Evolutionary conservation across 2,888 invertebrate genomes (phyloP).

Genomic region (Periphyllus acericola): DNA sequence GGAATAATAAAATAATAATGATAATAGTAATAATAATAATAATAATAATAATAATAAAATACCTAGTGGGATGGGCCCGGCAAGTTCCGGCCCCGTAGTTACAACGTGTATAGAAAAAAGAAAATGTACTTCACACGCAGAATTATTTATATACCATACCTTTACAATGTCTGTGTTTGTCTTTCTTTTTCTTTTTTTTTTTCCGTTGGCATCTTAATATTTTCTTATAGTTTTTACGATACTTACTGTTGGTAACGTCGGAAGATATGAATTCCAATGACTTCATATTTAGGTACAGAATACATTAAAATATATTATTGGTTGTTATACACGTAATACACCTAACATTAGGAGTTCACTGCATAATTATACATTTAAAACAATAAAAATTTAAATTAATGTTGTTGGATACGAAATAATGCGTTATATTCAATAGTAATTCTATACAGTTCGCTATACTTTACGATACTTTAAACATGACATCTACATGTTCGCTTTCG

Average conservation of each 20-base stretch:
- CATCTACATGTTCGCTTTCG: conserved; percentile 19
- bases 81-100: conserved; percentile 51
- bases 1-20: conserved; percentile 54
- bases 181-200: conserved; percentile 10
- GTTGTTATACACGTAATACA: conserved; percentile 6
- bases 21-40: conserved; percentile 39
- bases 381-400: conserved; percentile 50
- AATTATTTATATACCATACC: conserved; percentile 15
- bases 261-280: conserved; percentile 37
- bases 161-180: conserved; percentile 19
- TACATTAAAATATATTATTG: conserved; percentile 57
- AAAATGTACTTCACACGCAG: conserved; percentile 22
- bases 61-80: conserved; percentile 48
- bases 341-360: conserved; percentile 35
- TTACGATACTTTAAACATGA: conserved; percentile 24
- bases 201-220: neutral
- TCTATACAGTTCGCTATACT: neutral
- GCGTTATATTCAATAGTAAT: conserved; percentile 20
- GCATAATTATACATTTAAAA: conserved; percentile 47
- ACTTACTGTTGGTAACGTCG: conserved; percentile 6
- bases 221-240: conserved; percentile 12
- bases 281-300: conserved; percentile 26
- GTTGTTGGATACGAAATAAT: conserved; percentile 21
- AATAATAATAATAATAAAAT: conserved; percentile 59
- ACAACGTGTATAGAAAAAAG: conserved; percentile 1